Percentiles rank a stretch among this genome's conserved stretches.
Conservation (phyloP, 2,113 vertebrate genomes). For the Carollia perspicillata region DNA sequence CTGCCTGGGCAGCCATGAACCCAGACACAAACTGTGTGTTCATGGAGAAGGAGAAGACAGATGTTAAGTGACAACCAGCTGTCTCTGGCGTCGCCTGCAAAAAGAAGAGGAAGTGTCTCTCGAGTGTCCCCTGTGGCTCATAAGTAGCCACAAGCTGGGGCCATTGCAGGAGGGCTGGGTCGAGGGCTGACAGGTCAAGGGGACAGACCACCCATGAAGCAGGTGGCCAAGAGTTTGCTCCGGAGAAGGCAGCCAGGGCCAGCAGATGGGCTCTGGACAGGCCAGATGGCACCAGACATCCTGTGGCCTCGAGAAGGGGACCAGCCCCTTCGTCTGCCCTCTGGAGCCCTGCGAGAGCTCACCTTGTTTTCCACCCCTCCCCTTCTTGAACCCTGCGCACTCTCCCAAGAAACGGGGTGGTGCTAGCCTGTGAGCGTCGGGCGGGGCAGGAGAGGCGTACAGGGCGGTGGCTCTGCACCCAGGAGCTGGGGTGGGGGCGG, state of each 20-base stretch:
- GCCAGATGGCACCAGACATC: fast-evolving
- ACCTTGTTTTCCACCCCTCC: fast-evolving
- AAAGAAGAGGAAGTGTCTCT: not conserved
- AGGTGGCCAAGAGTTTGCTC: not conserved
- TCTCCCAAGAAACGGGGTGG: not conserved
- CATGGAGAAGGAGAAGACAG: not conserved
- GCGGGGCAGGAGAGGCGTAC: fast-evolving
- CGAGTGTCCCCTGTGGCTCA: not conserved
- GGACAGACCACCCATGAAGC: not conserved
- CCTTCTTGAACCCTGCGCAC: fast-evolving
- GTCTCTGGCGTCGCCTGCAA: not conserved
- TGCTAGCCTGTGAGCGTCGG: no score
- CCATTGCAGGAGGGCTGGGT: not conserved
- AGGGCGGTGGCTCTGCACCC: fast-evolving
- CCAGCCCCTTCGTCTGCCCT: not conserved
- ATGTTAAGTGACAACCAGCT: not conserved
- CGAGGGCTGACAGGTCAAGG: not conserved
- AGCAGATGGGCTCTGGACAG: not conserved
- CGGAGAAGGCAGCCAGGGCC: not conserved
- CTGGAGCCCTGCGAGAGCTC: not conserved
- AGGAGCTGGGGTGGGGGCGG: no score
- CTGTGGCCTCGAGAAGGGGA: not conserved
- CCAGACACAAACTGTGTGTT: not conserved
- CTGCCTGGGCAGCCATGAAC: not conserved
- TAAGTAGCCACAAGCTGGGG: not conserved